phyloP scores from a whole-genome alignment of 2,113 vertebrate species.

The Poecile atricapillus region DNA sequence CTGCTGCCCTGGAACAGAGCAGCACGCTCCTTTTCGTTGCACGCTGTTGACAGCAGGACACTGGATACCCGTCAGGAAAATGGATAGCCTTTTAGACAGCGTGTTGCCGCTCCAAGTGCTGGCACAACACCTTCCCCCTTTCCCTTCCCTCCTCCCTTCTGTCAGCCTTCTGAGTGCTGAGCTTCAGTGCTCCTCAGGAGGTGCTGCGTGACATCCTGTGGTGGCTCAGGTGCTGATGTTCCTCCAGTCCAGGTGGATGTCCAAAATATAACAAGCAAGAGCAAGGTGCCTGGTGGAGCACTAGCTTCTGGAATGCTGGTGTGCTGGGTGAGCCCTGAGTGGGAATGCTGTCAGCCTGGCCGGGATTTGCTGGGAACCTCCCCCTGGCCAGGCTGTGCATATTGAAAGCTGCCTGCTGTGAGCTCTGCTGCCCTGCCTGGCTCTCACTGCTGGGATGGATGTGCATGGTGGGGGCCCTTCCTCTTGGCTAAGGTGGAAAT shows the following conservation, averaged over 20 bases:
- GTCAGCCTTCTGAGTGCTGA: fast-evolving
- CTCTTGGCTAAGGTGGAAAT: neutral
- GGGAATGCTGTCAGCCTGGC: neutral
- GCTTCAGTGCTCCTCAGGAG: neutral
- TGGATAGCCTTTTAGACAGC: neutral
- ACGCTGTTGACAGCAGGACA: neutral
- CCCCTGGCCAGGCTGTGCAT: neutral
- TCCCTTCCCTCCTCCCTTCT: neutral
- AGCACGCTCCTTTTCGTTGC: neutral
- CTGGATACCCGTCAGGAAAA: neutral
- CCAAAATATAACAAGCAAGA: neutral
- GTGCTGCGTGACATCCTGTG: fast-evolving
- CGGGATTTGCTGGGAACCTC: neutral
- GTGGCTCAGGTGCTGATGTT: neutral
- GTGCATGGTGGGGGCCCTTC: neutral
- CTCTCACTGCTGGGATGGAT: fast-evolving
- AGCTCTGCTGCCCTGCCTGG: neutral
- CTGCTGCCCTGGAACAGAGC: neutral
- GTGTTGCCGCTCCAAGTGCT: fast-evolving
- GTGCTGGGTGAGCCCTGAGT: fast-evolving
- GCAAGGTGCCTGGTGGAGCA: neutral
- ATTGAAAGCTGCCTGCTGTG: neutral
- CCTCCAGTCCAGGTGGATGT: no score
- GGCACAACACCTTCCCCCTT: neutral
- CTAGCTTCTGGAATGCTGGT: neutral